Evolutionary conservation across 2,888 invertebrate species (phyloP).

Genomic region (Acheta domesticus): DNA sequence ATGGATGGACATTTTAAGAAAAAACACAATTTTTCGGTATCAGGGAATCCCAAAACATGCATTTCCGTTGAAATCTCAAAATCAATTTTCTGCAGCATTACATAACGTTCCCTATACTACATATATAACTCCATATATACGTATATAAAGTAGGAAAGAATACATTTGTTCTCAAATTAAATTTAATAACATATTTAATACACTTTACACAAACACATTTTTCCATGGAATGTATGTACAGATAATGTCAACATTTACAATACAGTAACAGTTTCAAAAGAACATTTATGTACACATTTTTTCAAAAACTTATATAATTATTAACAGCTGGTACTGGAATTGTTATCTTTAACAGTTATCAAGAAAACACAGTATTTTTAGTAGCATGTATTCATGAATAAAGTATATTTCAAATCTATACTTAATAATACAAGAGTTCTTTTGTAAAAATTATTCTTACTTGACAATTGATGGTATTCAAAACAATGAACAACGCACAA

Average conservation of each 20-base stretch:
- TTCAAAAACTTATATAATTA: too few species aligned
- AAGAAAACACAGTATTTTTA: not conserved
- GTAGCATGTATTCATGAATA: not conserved
- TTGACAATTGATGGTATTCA: not conserved
- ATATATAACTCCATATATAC: too few species aligned
- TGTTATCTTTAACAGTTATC: too few species aligned
- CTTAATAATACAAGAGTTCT: not conserved
- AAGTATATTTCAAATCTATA: not conserved
- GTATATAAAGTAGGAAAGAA: too few species aligned
- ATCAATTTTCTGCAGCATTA: too few species aligned
- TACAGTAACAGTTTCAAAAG: not conserved
- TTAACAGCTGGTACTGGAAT: too few species aligned
- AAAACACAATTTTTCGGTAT: too few species aligned
- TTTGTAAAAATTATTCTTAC: not conserved
- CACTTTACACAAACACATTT: not conserved
- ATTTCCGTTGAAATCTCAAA: too few species aligned
- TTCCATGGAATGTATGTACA: conserved; percentile 7
- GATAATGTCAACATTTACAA: not conserved
- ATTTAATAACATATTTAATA: not conserved
- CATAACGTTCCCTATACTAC: too few species aligned
- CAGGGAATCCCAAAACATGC: too few species aligned
- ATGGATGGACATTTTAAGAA: too few species aligned
- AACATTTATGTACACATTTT: not conserved
- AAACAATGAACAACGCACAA: not conserved
- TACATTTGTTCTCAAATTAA: not conserved